These are phyloP conservation scores for Chrysaora quinquecirrha DNA, from an alignment of 30 jellyfish, hydroid and myxozoan genomes.

Conservation along the genomic window DNA sequence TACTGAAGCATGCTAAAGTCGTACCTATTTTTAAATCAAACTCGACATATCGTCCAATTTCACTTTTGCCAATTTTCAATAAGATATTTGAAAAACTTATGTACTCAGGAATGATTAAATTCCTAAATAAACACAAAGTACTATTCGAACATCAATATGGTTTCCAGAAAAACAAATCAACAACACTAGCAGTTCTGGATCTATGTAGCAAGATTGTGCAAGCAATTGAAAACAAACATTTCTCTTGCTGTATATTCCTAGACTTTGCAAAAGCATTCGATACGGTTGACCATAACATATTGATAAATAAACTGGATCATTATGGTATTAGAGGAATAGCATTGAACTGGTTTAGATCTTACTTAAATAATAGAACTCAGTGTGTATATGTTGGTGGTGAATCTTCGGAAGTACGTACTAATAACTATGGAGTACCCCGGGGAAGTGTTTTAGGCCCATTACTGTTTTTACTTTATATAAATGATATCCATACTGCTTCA, in stretches of 20 bases:
- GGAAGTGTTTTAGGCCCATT: slow-evolving; percentile 8
- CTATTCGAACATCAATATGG: not conserved
- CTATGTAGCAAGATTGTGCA: not conserved
- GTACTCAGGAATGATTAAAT: not conserved
- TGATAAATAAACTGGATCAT: not conserved
- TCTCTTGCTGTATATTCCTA: not conserved
- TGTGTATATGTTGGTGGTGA: too few species aligned
- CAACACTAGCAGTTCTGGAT: not conserved
- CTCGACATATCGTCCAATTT: too few species aligned
- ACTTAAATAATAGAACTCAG: too few species aligned
- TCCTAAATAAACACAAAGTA: not conserved
- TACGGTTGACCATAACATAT: not conserved
- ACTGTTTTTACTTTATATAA: too few species aligned
- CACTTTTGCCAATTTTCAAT: slow-evolving; percentile 20
- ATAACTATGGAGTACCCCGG: not conserved
- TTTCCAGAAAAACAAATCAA: not conserved
- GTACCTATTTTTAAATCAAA: slow-evolving; percentile 19
- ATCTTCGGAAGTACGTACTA: too few species aligned
- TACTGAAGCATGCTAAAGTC: slow-evolving; percentile 31
- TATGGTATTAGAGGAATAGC: not conserved
- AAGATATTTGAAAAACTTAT: slow-evolving; percentile 8
- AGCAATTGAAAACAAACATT: not conserved
- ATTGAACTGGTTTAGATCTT: too few species aligned
- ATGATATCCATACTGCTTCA: not conserved
- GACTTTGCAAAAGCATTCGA: not conserved